phyloP scores from a whole-genome alignment of 2,888 invertebrate species.

The Hesperia comma region DNA sequence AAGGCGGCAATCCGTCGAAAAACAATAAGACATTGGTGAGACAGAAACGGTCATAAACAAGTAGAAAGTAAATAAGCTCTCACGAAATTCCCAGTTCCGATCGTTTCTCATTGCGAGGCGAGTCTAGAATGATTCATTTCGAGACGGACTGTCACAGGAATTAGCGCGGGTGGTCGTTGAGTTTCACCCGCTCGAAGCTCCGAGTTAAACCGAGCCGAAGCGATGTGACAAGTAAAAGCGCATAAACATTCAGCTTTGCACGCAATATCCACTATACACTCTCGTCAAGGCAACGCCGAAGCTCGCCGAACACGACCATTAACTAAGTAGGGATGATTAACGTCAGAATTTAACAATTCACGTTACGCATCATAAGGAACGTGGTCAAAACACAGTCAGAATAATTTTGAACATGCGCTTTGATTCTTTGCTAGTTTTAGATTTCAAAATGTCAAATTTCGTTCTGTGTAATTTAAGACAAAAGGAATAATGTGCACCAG shows the following conservation, averaged over 20 bases:
- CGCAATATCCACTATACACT: conserved; percentile 18
- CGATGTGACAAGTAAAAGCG: conserved; percentile 36
- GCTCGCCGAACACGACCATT: conserved; percentile 14
- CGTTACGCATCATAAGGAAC: too few species aligned
- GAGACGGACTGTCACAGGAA: conserved; percentile 32
- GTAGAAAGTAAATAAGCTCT: conserved; percentile 38
- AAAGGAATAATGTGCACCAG: too few species aligned
- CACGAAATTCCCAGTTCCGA: conserved; percentile 31
- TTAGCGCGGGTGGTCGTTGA: conserved; percentile 35
- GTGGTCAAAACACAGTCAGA: too few species aligned
- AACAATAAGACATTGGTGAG: conserved; percentile 27
- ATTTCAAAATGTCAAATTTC: too few species aligned
- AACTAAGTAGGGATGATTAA: not conserved
- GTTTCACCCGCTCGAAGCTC: conserved; percentile 29
- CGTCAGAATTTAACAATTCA: not conserved
- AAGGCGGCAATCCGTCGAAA: conserved; percentile 8
- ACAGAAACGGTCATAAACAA: conserved; percentile 31
- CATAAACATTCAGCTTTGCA: conserved; percentile 29
- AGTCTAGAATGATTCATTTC: conserved; percentile 34
- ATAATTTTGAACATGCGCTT: too few species aligned
- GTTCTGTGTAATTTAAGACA: too few species aligned
- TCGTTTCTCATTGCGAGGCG: conserved; percentile 35
- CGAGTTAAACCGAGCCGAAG: conserved; percentile 22
- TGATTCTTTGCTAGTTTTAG: too few species aligned
- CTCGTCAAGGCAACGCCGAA: conserved; percentile 15